Base-by-base conservation (phyloP, 2,888 invertebrate species). In the Campoplex capitator region DNA sequence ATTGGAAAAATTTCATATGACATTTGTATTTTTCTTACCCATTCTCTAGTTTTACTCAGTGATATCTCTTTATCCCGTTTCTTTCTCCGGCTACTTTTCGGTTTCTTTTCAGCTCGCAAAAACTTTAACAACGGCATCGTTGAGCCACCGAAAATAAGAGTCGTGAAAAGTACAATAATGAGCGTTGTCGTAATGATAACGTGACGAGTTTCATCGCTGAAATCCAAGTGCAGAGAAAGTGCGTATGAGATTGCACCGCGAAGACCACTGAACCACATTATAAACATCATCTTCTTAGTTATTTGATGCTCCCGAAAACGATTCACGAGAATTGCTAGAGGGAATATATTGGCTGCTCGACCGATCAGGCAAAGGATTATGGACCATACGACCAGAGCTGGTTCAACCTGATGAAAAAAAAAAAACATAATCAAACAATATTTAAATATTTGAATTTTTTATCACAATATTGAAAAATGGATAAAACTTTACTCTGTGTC, bases 251-350 rank as follows among this genome's bases (percentile, higher is more conserved):
- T 99, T 11, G 99, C 99, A 56, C 99, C 99, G 83, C 99, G 96
- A 88, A 99, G 95, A 70, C 99, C 98, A 94, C 99, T 99, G 94
- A 99, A 99, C 99, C 99, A 99, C 99, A 99, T 99, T 86, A 99
- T 99, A 93, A 99, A 99, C 97, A 99, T 99, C 98, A 99, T 99
- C 95, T 99, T 98, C 94, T 97, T 97, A 0, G 99, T 99, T 84
- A 99, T 99, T 95, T 99, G 99, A 95, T 99, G 99, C 93, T 99
- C 98, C 23, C 99, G 96, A 94, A 99, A 99, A 94, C 97, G 97
- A 94, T 99, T 99, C 80, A 99, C 98, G 56, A 99, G 95, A 92
- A 97, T 96, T 0, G 99, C 98, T 77, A 99, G 95, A 1, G 99
- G 99, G 93, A 99, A 99, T 88, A 99, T 99, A 93, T 99, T 99